These are phyloP conservation scores for Eulemur albifrons DNA, from an alignment of 2,797 vertebrate genomes.

Conservation along the genomic window DNA sequence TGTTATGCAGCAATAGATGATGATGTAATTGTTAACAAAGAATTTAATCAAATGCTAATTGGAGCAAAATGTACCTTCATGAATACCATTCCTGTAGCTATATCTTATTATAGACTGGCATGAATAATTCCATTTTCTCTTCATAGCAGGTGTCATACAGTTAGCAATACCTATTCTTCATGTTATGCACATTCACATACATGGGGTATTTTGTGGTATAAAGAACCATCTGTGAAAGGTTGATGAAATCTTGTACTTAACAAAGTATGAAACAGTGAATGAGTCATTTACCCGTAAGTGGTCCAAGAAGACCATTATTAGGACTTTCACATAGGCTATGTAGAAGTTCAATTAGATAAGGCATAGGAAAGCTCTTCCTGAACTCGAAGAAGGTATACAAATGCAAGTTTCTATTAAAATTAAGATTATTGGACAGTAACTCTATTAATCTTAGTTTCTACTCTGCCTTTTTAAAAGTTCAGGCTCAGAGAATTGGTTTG, in stretches of 20 bases:
- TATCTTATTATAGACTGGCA: background rate
- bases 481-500: background rate
- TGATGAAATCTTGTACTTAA: background rate
- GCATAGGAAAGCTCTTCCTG: background rate
- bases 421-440: background rate
- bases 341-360: background rate
- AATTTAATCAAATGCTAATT: background rate
- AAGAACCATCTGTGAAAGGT: background rate
- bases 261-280: background rate
- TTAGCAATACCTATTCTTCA: background rate
- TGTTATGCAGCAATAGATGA: background rate
- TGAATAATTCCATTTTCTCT: background rate
- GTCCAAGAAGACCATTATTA: background rate
- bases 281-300: background rate
- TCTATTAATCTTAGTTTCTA: background rate
- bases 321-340: background rate
- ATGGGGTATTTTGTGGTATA: background rate
- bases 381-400: background rate
- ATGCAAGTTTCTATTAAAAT: background rate
- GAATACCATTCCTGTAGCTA: background rate
- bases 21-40: background rate
- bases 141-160: background rate
- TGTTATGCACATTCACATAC: background rate
- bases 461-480: background rate
- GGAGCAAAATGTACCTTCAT: background rate